Evolutionary conservation across 2,113 vertebrate species (phyloP), one percentile per base, ranked within the genome.

Genomic region (Clarias gariepinus): DNA sequence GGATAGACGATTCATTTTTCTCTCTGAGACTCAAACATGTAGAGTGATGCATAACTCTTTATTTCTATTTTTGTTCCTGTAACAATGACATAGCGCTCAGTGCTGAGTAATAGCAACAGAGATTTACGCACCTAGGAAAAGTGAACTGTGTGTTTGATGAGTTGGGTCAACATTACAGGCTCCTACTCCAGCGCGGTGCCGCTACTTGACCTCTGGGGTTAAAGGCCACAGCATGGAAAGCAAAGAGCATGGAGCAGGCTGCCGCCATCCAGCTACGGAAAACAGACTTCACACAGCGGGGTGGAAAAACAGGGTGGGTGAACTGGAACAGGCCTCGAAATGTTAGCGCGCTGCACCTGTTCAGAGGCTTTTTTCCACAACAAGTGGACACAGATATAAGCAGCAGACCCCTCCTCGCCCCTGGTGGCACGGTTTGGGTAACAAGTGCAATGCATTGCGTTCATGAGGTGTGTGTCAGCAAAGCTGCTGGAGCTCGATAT

Each of bases 361-460:
- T 90, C 86, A 33, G 3, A 15, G 53, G 71, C 71, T 86, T 79
- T 91, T 91, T 91, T 91, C 91, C 91, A 91, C 89, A 90, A 90
- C 90, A 91, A 91, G 91, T 92, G 91, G 84, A 91, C 87, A 61
- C 86, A 68, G 89, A 91, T 92, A 91, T 92, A 91, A 91, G 82
- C 57, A 81, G 74, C 76, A 57, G 30, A 83, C 81, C 47, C 25
- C 60, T 33, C 76, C 76, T 66, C 61, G 71, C 33, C 73, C 87
- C 78, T 77, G 85, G 87, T 84, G 81, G 71, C 66, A 82, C 52
- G 87, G 84, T 86, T 88, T 89, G 88, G 71, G 90, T 89, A 90
- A 91, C 91, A 91, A 91, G 91, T 91, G 91, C 90, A 91, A 76
- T 80, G 81, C 91, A 91, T 91, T 90, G 86, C 87, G n/a, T 71